Conservation (phyloP, 1,140 invertebrate species). For the Macrobrachium rosenbergii region DNA sequence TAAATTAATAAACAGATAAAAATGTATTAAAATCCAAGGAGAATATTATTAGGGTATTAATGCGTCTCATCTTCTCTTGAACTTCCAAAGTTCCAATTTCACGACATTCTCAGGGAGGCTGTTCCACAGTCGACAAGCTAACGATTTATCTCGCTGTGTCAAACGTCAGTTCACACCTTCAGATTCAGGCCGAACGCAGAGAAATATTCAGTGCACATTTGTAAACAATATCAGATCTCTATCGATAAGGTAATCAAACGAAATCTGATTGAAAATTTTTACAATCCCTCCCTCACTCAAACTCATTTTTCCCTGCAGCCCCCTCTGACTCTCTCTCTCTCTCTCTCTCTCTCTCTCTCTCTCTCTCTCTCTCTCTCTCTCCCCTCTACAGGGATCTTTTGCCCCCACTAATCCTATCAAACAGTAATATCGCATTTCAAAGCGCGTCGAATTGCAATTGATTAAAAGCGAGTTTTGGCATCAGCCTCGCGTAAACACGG, state of each 20-base stretch:
- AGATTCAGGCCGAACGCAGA: too few species aligned
- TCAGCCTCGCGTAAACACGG: not conserved
- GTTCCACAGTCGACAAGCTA: too few species aligned
- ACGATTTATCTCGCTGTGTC: too few species aligned
- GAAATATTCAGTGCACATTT: too few species aligned
- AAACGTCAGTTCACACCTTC: too few species aligned
- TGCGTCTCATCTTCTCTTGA: too few species aligned
- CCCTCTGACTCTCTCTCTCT: not conserved
- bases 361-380: not conserved
- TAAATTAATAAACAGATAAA: too few species aligned
- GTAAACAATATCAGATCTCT: too few species aligned
- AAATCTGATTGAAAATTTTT: not conserved
- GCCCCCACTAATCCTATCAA: constrained; percentile 24
- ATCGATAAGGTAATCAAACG: not conserved
- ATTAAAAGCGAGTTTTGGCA: constrained; percentile 53
- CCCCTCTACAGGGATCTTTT: not conserved
- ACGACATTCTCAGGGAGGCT: too few species aligned
- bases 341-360: constrained; percentile 21
- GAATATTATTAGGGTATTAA: too few species aligned
- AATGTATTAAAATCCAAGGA: too few species aligned
- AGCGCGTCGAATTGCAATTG: constrained; percentile 52
- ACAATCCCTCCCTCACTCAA: not conserved
- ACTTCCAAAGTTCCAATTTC: too few species aligned
- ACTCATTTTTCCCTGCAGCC: not conserved
- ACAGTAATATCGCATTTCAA: constrained; percentile 56